Base-by-base conservation (phyloP, 1,140 invertebrate genomes). In the Pogonomyrmex californicus region DNA sequence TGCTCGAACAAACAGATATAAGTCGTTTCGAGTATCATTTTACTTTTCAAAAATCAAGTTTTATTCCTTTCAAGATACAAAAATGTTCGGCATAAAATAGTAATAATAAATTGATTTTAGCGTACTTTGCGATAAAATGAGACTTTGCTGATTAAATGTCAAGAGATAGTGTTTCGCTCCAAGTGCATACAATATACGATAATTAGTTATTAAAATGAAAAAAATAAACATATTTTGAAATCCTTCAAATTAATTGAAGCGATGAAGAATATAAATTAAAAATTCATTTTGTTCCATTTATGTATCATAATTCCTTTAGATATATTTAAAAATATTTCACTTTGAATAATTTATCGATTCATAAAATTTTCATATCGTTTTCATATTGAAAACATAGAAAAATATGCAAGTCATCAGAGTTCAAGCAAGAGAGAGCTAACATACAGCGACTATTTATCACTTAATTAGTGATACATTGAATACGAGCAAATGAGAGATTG, bases 381-480 rank as follows among this genome's bases (percentile, higher is more conserved):
- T 68, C n/a, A 47, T n/a, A 47, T 66, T 47, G n/a, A 9, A 2
- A 47, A 14, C n/a, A 30, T 38, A 38, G 36, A 65, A n/a, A 41
- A 65, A n/a, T 47, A 6, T 10, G 41, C 65, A 23, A 68, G 2
- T 41, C 36, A 12, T 47, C 1, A 2, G 10, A 68, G n/a, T 44
- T 44, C 17, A 41, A 44, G 1, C 33, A 47, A 60, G 1, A 4
- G 10, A 44, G 10, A 68, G 10, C 7, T n/a, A n/a, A 10, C 17
- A n/a, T 23, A 44, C 23, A 9, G 23, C 23, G 23, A 23, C 23
- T 17, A 3, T 41, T 65, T 65, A 41, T n/a, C 38, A 65, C 23
- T 65, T 65, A 65, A 65, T 65, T 65, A 65, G 17, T 65, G 17
- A 41, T n/a, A 41, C 6, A 65, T 23, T 65, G 3, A 65, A 44